A percentile compares a stretch with the other conserved stretches of the same genome.
Evolutionary conservation across 1,140 invertebrate species (phyloP).

Genomic region (Rhizoglyphus robini): DNA sequence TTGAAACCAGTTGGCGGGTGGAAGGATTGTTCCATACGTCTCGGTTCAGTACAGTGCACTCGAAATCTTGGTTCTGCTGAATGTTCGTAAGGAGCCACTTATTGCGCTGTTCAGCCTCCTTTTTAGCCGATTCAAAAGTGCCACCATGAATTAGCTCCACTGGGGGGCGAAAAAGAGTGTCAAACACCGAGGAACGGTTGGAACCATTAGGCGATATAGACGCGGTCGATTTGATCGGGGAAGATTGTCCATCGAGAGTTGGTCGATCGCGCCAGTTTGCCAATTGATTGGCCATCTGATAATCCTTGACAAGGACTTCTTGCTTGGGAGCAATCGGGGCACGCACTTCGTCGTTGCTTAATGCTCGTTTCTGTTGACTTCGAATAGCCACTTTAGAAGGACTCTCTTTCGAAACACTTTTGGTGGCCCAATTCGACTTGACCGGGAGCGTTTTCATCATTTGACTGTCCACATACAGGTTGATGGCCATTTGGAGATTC

Average conservation of each 20-base stretch:
- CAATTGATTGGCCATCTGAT: not conserved
- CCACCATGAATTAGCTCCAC: conserved; percentile 6
- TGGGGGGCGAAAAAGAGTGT: conserved; percentile 12
- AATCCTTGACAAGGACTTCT: not conserved
- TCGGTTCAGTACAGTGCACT: not conserved
- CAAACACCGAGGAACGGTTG: not conserved
- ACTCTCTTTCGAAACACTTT: not conserved
- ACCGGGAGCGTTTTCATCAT: no score
- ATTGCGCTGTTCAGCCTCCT: not conserved
- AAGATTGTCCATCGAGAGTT: not conserved
- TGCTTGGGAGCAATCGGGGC: not conserved
- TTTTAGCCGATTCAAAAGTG: not conserved
- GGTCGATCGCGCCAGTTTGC: not conserved
- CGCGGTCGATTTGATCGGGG: not conserved
- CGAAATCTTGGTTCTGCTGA: not conserved
- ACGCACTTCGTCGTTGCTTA: not conserved
- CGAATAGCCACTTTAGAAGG: no score
- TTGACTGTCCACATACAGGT: not conserved
- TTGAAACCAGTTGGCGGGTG: not conserved
- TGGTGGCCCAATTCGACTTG: not conserved
- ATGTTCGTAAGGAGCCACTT: not conserved
- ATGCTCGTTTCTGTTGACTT: no score
- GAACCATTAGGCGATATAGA: not conserved
- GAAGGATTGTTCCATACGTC: not conserved
- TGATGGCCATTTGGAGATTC: not conserved